Evolutionary conservation across 2,797 vertebrate genomes (phyloP).

Genomic region (Nyctibius grandis): DNA sequence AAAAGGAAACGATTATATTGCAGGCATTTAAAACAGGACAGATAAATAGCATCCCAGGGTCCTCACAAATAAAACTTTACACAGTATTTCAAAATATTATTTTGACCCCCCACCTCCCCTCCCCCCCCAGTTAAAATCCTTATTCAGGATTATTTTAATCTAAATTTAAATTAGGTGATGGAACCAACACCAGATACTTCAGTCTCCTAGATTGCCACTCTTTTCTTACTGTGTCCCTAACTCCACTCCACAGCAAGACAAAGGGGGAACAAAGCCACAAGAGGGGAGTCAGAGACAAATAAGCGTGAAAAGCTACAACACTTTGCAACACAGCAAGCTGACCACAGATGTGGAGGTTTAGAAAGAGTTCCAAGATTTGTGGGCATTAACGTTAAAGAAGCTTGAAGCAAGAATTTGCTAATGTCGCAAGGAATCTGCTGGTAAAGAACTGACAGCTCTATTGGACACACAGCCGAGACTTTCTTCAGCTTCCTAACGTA

Average conservation of each 20-base stretch:
- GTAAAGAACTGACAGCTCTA: background rate
- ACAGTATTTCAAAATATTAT: background rate
- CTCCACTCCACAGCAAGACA: background rate
- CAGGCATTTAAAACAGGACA: background rate
- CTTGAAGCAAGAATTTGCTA: background rate
- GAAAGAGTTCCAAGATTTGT: background rate
- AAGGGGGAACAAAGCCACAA: background rate
- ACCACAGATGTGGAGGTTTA: background rate
- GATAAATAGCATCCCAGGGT: background rate
- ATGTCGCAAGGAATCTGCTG: background rate
- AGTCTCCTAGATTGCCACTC: background rate
- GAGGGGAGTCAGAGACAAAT: background rate
- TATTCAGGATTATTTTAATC: background rate
- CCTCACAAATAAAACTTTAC: background rate
- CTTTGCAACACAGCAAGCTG: background rate
- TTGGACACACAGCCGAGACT: background rate
- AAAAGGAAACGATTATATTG: background rate
- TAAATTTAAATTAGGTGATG: background rate
- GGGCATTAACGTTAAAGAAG: background rate
- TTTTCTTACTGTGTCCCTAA: background rate
- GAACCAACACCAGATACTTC: background rate
- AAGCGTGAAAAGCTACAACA: accelerated
- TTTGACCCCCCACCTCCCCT: background rate
- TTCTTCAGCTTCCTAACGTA: background rate
- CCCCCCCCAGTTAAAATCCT: background rate